Conservation (phyloP, 2,888 invertebrate genomes). For the Temnothorax rugatulus region DNA sequence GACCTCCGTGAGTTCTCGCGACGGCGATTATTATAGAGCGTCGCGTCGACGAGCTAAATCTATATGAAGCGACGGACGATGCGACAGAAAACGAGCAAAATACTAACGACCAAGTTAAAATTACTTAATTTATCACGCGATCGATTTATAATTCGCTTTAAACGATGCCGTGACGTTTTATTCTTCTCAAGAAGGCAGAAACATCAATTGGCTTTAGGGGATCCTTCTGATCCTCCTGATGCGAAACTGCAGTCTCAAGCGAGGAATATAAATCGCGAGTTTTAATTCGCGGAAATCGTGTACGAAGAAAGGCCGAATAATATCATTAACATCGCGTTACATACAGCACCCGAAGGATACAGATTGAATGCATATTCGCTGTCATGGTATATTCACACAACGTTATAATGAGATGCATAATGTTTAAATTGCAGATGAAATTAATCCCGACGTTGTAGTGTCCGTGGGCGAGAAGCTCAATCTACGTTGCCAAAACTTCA, state of each 20-base stretch:
- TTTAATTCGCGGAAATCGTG: conserved; percentile 7
- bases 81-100: no score
- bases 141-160: background rate
- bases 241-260: background rate
- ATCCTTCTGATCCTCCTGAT: background rate
- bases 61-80: background rate
- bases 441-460: conserved; percentile 76
- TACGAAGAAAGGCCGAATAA: conserved; percentile 7
- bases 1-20: conserved; percentile 17
- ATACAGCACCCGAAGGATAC: background rate
- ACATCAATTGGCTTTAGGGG: background rate
- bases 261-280: background rate
- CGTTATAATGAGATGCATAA: background rate
- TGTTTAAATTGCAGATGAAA: conserved; percentile 59
- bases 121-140: background rate
- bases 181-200: background rate
- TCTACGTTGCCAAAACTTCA: conserved; percentile 78
- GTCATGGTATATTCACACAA: background rate
- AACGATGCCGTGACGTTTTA: background rate
- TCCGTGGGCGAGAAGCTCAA: conserved; percentile 79
- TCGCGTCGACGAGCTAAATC: conserved; percentile 33
- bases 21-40: conserved; percentile 53
- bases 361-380: conserved; percentile 6
- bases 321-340: background rate
- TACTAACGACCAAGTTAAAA: background rate